Base-by-base conservation (phyloP, 2,888 invertebrate genomes). In the Tortrix viridana region DNA sequence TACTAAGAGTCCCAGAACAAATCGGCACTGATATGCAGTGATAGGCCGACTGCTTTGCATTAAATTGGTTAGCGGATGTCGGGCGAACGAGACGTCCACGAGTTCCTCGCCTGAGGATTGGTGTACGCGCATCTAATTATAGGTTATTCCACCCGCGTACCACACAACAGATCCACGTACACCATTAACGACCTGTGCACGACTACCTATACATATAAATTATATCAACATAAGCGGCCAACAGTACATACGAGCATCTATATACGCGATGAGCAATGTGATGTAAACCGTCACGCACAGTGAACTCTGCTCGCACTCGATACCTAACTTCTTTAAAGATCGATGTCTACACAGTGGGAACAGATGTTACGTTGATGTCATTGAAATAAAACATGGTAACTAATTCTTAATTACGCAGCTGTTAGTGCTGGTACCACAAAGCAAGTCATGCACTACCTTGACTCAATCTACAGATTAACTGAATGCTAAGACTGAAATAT, bases 81-180 rank as follows among this genome's bases (percentile, higher is more conserved):
- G 74, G 79, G 81, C 80, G 82, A 83, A 80, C 82, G 84, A 84
- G 82, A 85, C 82, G 84, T 82, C 82, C 79, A 82, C 81, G 74
- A 84, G 82, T 84, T 84, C 77, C 81, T 77, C 81, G 79, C 71
- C 76, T 77, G 80, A 80, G 83, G 81, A 85, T 84, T 85, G 82
- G 86, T 85, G 82, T 86, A 85, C 84, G 80, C 87, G 89, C 85
- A 88, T 90, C 89, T 90, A 89, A 89, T 89, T 89, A 89, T 90
- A 90, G 89, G 89, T 89, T 89, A 88, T 90, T 89, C 88, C 90
- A 86, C 89, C 82, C 85, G 85, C 82, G 85, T 82, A 85, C 83
- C 82, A 81, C 80, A 85, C 84, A 85, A 84, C 86, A 84, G 86
- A 87, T 88, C 84, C 84, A 85, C 85, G 84, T 80, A 80, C 81